phyloP scores from a whole-genome alignment of 2,113 vertebrate genomes.

The Gallinago media region DNA sequence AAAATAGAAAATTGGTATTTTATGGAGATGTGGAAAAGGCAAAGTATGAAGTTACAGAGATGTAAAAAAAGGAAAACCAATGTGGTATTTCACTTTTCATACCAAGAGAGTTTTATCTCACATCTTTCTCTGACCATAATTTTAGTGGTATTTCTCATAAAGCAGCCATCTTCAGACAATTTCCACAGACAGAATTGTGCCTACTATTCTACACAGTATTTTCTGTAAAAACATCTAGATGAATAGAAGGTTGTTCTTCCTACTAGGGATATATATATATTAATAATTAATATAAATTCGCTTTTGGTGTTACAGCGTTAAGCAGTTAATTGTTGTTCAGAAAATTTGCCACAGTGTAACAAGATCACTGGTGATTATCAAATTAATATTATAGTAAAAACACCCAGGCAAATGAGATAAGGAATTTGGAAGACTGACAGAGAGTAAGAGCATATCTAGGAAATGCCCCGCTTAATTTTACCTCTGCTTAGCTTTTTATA shows the following conservation, averaged over 20 bases:
- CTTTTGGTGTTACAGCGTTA: neutral
- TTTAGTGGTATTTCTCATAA: neutral
- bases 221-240: neutral
- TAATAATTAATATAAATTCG: neutral
- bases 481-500: neutral
- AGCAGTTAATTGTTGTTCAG: neutral
- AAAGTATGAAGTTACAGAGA: neutral
- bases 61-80: neutral
- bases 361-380: neutral
- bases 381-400: neutral
- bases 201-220: neutral
- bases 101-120: neutral
- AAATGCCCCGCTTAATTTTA: neutral
- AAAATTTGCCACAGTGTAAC: neutral
- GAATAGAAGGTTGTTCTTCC: neutral
- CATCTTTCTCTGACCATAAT: neutral
- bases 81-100: neutral
- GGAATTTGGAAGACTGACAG: neutral
- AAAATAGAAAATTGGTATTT: neutral
- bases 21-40: neutral
- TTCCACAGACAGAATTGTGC: neutral
- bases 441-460: neutral
- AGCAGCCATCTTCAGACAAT: neutral
- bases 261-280: neutral
- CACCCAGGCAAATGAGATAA: neutral